Base-by-base conservation (phyloP, 2,888 invertebrate species). In the Eueremaeus valkanovi region DNA sequence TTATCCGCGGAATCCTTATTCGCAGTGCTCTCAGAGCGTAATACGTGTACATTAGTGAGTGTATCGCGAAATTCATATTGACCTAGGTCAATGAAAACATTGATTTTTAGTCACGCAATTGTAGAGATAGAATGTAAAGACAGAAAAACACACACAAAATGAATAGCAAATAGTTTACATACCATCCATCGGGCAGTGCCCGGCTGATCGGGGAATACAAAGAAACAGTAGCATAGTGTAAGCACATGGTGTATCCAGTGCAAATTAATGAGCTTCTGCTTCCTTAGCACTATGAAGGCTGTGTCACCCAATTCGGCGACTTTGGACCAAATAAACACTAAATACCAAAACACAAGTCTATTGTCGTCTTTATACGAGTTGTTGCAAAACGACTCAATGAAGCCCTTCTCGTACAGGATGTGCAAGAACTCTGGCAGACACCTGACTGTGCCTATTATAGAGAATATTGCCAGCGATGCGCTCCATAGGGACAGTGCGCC, bases 181-280 rank as follows among this genome's bases (percentile, higher is more conserved):
- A 68, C 68, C 85, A 93, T 95, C 94, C 94, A 94, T 80, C 95
- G 88, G 18, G 83, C 84, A 9, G 82, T 82, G 55, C 83, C 83
- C 45, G 83, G 83, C 77, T 83, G 82, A 77, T 82, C 81, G 73
- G 93, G 77, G 88, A 61, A 89, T 63, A 81, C 91, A 86, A 91
- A 94, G 95, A 95, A 95, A 21, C 92, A 91, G 86, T 95, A 95
- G 74, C 95, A 88, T 78, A 95, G 88, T 74, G 95, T 95, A 42
- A 95, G 95, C 82, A 95, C 93, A 86, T 95, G 95, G 83, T 95
- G 95, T 84, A 95, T 95, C 95, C 95, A 96, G 84, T 96, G 93
- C 73, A 95, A 88, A 86, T 95, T 95, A 83, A 95, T 93, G 73
- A 95, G 86, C 0, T 93, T 93, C 84, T 94, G 94, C 85, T 95